phyloP scores from a whole-genome alignment of 2,888 invertebrate species.

The Malachius bipustulatus region DNA sequence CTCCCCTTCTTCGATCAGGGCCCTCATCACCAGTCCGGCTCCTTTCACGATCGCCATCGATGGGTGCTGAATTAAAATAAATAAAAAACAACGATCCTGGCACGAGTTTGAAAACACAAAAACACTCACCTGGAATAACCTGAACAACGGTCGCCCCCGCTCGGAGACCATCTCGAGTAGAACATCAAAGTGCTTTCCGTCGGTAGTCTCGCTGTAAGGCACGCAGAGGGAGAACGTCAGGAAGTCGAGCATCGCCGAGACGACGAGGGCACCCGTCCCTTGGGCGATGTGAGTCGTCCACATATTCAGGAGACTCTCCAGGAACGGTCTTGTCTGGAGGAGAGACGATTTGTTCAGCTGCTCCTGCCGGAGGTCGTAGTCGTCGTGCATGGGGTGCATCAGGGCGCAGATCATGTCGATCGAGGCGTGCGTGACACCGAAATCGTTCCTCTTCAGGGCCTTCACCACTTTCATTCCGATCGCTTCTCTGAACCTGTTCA shows the following conservation, averaged over 20 bases:
- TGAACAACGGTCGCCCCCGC: slow-evolving; percentile 81
- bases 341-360: slow-evolving; percentile 96
- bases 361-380: slow-evolving; percentile 93
- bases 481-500: slow-evolving; percentile 77
- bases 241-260: slow-evolving; percentile 96
- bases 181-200: slow-evolving; percentile 89
- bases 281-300: slow-evolving; percentile 89
- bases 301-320: slow-evolving; percentile 88
- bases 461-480: slow-evolving; percentile 86
- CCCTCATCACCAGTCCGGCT: slow-evolving; percentile 93
- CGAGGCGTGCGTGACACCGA: slow-evolving; percentile 89
- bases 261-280: slow-evolving; percentile 89
- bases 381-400: slow-evolving; percentile 97
- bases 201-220: slow-evolving; percentile 98
- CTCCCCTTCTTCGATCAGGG: slow-evolving; percentile 94
- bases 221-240: slow-evolving; percentile 95
- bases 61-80: slow-evolving; percentile 55
- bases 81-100: background rate
- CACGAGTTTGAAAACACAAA: background rate
- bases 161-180: slow-evolving; percentile 88
- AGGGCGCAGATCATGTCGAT: slow-evolving; percentile 95
- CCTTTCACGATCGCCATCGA: slow-evolving; percentile 98
- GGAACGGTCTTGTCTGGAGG: slow-evolving; percentile 78
- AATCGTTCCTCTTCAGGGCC: slow-evolving; percentile 75
- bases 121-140: slow-evolving; percentile 68